Evolutionary conservation across 2,113 vertebrate species (phyloP), one percentile per base, ranked within the genome.

Genomic region (Potamarius usumacintae): DNA sequence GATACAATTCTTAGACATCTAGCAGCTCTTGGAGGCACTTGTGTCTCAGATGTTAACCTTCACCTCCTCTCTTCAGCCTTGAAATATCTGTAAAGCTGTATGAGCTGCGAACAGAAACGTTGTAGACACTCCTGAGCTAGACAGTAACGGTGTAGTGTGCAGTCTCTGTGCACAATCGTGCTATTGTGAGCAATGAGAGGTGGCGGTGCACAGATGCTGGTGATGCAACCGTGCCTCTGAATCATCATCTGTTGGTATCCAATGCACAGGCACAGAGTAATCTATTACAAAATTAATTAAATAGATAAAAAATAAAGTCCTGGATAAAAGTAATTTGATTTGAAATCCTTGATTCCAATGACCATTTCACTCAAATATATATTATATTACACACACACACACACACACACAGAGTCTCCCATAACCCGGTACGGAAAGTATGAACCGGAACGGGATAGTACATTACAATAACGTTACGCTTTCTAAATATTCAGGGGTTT

Each of bases 101-200:
- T 20, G 17, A 65, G 50, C 27, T 78, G 57, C 58, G 11, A 50
- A 78, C 5, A 30, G 25, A 63, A 77, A 63, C 42, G 5, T 62
- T 85, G 74, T 34, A 3, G 25, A 83, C 11, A 12, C 57, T 34
- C 55, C 30, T 5, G 71, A 50, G 55, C 57, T n/a, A 52, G n/a
- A 76, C 67, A 63, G 42, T 8, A 83, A 11, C 42, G 17, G 58
- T n/a, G 55, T 50, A 30, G 69, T 63, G 71, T 34, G 69, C 12
- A 2, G 48, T 55, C 27, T 77, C 30, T 77, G 27, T 78, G 11
- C 55, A 83, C 69, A 84, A 65, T 83, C 71, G 30, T 42, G 67
- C 88, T 57, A 57, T 84, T 87, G 82, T 89, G 82, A 53, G 42
- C 63, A 71, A 34, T 34, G 63, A 79, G 81, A 83, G n/a, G 81